These are phyloP conservation scores for Melanotaenia nigrans DNA, from an alignment of 2,797 vertebrate genomes.

Conservation along the genomic window DNA sequence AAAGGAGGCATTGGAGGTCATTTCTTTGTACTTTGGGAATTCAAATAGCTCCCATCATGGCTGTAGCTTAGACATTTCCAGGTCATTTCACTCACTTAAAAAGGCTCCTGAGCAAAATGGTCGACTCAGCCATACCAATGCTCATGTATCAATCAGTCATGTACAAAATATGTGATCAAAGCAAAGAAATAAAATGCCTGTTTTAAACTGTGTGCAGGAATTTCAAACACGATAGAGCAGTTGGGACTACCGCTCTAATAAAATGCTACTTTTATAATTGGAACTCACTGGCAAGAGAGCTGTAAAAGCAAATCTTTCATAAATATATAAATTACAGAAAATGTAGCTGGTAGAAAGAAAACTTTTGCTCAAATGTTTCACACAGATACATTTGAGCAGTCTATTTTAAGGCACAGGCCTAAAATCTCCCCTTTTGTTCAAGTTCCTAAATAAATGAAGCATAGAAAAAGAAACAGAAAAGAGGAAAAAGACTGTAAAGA, in stretches of 20 bases:
- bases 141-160: background rate
- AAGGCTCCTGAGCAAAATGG: background rate
- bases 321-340: background rate
- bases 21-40: background rate
- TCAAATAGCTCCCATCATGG: background rate
- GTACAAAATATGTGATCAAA: background rate
- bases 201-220: background rate
- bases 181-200: background rate
- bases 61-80: background rate
- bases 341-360: slow-evolving; percentile 11
- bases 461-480: slow-evolving; percentile 44
- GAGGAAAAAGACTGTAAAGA: slow-evolving; percentile 30
- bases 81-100: background rate
- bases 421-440: slow-evolving; percentile 85
- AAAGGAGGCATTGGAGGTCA: background rate
- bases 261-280: background rate
- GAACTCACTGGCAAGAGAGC: slow-evolving; percentile 7
- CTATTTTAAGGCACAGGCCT: slow-evolving; percentile 35
- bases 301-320: background rate
- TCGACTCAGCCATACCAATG: background rate
- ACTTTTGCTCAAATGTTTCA: slow-evolving; percentile 15
- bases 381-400: slow-evolving; percentile 15
- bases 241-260: background rate
- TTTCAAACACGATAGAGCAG: background rate
- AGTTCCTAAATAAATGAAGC: slow-evolving; percentile 85